Evolutionary conservation across 2,113 vertebrate genomes (phyloP).

Genomic region (Herpetotheres cachinnans): DNA sequence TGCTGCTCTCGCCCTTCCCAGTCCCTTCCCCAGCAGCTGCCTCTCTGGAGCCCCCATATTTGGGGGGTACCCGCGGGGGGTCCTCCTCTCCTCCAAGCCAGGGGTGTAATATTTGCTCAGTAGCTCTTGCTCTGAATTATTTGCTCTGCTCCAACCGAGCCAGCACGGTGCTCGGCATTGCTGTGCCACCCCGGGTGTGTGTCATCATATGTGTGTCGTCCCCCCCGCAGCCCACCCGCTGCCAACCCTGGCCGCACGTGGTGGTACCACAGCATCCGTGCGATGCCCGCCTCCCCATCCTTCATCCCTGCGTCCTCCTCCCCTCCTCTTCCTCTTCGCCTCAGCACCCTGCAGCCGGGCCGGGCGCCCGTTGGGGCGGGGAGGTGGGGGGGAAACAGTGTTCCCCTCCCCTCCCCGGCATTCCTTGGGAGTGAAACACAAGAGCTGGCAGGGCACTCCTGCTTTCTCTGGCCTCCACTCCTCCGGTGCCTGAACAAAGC

Average conservation of each 20-base stretch:
- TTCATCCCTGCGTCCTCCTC: background rate
- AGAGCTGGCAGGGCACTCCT: constrained; percentile 68
- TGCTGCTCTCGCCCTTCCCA: background rate
- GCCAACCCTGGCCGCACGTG: background rate
- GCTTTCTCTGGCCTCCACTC: constrained; percentile 52
- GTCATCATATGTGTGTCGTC: background rate
- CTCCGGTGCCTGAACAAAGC: constrained; percentile 60
- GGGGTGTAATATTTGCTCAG: background rate
- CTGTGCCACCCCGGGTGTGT: background rate
- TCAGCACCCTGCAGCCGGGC: constrained; percentile 21
- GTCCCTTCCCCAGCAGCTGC: background rate
- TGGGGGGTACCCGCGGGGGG: background rate
- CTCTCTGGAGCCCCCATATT: background rate
- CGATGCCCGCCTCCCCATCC: background rate
- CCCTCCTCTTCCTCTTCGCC: constrained; percentile 1
- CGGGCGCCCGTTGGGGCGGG: background rate
- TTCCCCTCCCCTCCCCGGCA: constrained; percentile 59
- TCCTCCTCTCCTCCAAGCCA: background rate
- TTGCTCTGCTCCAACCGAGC: background rate
- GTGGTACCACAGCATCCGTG: background rate
- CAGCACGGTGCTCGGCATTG: background rate
- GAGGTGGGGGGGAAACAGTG: background rate
- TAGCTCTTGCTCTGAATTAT: background rate
- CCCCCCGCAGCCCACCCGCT: background rate
- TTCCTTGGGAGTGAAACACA: constrained; percentile 71